Evolutionary conservation across 2,797 vertebrate genomes (phyloP).

Genomic region (Phaenicophaeus curvirostris): DNA sequence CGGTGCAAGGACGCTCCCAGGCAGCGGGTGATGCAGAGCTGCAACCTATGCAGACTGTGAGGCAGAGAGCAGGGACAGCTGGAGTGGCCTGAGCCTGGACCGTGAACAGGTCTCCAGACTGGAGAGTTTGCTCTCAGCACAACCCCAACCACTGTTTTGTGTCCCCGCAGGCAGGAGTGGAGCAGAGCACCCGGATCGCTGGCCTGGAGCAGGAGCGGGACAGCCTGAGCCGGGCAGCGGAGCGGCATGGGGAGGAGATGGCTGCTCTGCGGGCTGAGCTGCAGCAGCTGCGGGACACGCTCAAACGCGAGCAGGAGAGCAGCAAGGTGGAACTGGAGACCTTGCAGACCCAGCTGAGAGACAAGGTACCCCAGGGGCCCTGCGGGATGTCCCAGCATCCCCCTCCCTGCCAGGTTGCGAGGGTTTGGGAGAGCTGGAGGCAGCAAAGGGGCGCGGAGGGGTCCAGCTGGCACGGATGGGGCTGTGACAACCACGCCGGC

Average conservation of each 20-base stretch:
- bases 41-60: rapidly evolving
- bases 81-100: not conserved
- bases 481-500: rapidly evolving
- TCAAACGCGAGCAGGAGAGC: conserved; percentile 78
- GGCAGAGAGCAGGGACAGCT: rapidly evolving
- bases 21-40: not conserved
- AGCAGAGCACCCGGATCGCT: conserved; percentile 72
- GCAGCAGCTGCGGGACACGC: conserved; percentile 72
- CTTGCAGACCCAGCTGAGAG: conserved; percentile 80
- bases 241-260: conserved; percentile 76
- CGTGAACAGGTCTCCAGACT: not conserved
- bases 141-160: rapidly evolving
- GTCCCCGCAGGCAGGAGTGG: conserved; percentile 74
- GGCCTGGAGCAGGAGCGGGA: conserved; percentile 81
- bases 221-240: conserved; percentile 70
- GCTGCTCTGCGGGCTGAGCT: conserved; percentile 75
- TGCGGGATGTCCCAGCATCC: rapidly evolving
- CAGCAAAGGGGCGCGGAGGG: rapidly evolving
- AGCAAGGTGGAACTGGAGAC: conserved; percentile 67
- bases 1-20: not conserved
- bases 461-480: rapidly evolving
- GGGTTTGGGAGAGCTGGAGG: rapidly evolving
- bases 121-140: rapidly evolving
- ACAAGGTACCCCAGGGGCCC: conserved; percentile 75
- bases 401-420: rapidly evolving